Evolutionary conservation across 2,113 vertebrate genomes (phyloP).

Genomic region (Hypomesus transpacificus): DNA sequence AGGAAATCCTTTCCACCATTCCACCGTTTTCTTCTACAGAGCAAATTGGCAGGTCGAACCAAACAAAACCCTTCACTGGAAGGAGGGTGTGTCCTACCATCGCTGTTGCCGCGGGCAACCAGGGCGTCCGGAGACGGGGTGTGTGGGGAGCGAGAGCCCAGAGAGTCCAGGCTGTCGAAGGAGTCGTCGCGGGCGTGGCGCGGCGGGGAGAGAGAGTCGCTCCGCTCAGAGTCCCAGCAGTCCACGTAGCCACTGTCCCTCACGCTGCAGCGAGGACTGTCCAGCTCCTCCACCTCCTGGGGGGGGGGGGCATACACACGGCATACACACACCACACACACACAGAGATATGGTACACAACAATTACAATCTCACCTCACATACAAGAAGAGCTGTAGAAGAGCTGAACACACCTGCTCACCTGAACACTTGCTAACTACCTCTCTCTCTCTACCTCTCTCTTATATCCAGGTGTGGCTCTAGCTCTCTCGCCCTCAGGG

Average conservation of each 20-base stretch:
- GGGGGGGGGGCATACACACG: slow-evolving; percentile 20
- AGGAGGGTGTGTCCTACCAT: slow-evolving; percentile 77
- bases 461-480: neutral
- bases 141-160: slow-evolving; percentile 92
- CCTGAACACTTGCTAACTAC: too few relatives aligned
- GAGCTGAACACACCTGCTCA: neutral
- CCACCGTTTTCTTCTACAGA: too few relatives aligned
- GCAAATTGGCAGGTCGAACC: too few relatives aligned
- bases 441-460: neutral
- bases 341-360: neutral
- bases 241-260: slow-evolving; percentile 97
- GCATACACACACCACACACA: neutral
- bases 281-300: slow-evolving; percentile 88
- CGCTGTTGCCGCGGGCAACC: slow-evolving; percentile 89
- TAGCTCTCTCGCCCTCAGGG: neutral
- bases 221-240: slow-evolving; percentile 97
- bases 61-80: too few relatives aligned
- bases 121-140: slow-evolving; percentile 93
- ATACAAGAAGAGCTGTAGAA: neutral
- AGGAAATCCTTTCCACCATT: too few relatives aligned
- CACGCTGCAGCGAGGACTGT: slow-evolving; percentile 88
- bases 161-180: slow-evolving; percentile 98
- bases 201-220: slow-evolving; percentile 91
- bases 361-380: neutral
- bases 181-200: slow-evolving; percentile 93